phyloP scores from a whole-genome alignment of 2,888 invertebrate genomes.

The Nomada ferruginata region DNA sequence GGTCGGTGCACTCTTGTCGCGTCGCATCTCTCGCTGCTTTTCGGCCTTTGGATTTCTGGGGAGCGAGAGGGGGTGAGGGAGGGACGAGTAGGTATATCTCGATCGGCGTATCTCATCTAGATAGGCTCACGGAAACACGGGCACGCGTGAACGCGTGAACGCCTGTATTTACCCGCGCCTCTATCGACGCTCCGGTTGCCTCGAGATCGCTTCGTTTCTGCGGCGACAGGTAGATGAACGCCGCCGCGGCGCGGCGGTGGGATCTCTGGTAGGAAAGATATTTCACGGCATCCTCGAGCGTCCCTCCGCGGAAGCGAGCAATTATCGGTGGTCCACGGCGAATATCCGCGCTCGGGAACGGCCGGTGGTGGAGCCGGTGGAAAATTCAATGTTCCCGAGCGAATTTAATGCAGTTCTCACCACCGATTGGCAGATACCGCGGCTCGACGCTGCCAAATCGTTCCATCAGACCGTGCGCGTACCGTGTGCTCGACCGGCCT shows the following conservation, averaged over 20 bases:
- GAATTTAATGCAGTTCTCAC: slow-evolving; percentile 70
- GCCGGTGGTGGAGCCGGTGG: slow-evolving; percentile 42
- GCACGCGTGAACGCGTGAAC: slow-evolving; percentile 36
- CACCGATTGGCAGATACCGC: slow-evolving; percentile 70
- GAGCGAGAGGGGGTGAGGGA: slow-evolving; percentile 8
- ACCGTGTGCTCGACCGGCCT: slow-evolving; percentile 45
- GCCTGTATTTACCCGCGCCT: slow-evolving; percentile 10
- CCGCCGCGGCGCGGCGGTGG: too few relatives aligned
- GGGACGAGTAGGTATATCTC: slow-evolving; percentile 75
- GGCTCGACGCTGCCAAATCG: slow-evolving; percentile 68
- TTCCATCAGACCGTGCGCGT: slow-evolving; percentile 58
- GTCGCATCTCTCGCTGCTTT: slow-evolving; percentile 77
- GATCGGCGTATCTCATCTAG: slow-evolving; percentile 83
- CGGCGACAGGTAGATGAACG: too few relatives aligned
- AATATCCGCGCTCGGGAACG: slow-evolving; percentile 17
- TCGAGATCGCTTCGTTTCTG: neutral
- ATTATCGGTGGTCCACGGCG: neutral
- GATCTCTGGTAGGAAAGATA: too few relatives aligned
- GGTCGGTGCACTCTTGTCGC: slow-evolving; percentile 63
- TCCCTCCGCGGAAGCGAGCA: neutral
- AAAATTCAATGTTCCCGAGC: slow-evolving; percentile 70
- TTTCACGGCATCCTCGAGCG: too few relatives aligned
- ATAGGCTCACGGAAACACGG: slow-evolving; percentile 74
- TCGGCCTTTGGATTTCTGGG: slow-evolving; percentile 79
- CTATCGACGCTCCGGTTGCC: neutral